A percentile compares a stretch with the other conserved stretches of the same genome.
phyloP scores from a whole-genome alignment of 2,888 invertebrate genomes.

The Pyralis farinalis region DNA sequence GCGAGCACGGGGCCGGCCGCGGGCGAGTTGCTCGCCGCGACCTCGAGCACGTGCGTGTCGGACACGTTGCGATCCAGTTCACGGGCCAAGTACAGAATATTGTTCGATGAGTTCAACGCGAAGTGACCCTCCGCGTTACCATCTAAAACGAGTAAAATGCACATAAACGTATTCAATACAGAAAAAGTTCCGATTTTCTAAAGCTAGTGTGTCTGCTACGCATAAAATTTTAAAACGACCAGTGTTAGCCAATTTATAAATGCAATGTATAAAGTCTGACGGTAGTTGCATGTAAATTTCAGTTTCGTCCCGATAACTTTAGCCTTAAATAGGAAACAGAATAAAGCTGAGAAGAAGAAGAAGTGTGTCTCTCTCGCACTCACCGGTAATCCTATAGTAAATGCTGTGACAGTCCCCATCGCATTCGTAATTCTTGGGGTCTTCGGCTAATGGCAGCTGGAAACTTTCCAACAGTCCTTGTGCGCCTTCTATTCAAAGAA shows the following conservation, averaged over 20 bases:
- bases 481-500: slow-evolving; percentile 46
- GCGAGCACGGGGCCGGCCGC: slow-evolving; percentile 33
- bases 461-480: slow-evolving; percentile 51
- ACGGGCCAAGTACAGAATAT: slow-evolving; percentile 48
- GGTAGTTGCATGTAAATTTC: too few relatives aligned
- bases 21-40: slow-evolving; percentile 72
- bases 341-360: too few relatives aligned
- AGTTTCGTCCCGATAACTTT: too few relatives aligned
- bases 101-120: slow-evolving; percentile 45
- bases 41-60: slow-evolving; percentile 50
- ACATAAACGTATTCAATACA: too few relatives aligned
- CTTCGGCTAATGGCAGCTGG: slow-evolving; percentile 51
- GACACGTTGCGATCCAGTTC: slow-evolving; percentile 65
- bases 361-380: too few relatives aligned
- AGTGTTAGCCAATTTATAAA: too few relatives aligned
- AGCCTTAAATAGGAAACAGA: too few relatives aligned
- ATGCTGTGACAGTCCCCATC: slow-evolving; percentile 52
- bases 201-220: too few relatives aligned
- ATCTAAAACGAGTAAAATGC: slow-evolving; percentile 41
- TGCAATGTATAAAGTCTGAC: too few relatives aligned
- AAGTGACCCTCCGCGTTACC: slow-evolving; percentile 54
- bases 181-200: too few relatives aligned
- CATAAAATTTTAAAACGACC: too few relatives aligned
- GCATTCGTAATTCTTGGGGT: slow-evolving; percentile 70
- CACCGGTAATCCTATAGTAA: slow-evolving; percentile 72